Evolutionary conservation across 1,140 invertebrate species (phyloP).

Genomic region (Drosophila equinoxialis): DNA sequence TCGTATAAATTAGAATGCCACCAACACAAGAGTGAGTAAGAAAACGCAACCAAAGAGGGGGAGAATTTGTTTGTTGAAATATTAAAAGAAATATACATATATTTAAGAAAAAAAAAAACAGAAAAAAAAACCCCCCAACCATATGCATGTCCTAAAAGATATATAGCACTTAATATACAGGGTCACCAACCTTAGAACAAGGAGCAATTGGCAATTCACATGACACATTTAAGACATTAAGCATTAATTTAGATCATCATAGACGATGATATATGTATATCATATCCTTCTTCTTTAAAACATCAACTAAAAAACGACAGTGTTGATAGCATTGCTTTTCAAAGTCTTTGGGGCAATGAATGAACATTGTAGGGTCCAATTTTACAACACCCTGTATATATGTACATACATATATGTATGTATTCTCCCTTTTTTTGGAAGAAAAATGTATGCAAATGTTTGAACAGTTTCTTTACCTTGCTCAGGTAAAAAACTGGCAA

Average conservation of each 20-base stretch:
- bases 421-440: slow-evolving; percentile 5
- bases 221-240: no score
- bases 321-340: no score
- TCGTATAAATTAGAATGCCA: slow-evolving; percentile 56
- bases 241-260: no score
- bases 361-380: background rate
- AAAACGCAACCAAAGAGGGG: slow-evolving; percentile 13
- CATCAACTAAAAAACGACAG: no score
- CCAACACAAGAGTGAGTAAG: slow-evolving; percentile 37
- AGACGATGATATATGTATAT: no score
- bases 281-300: no score
- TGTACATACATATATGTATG: no score
- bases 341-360: no score
- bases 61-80: slow-evolving; percentile 45
- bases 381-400: slow-evolving; percentile 14
- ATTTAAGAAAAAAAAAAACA: background rate
- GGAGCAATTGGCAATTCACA: background rate
- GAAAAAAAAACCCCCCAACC: background rate
- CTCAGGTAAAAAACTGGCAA: slow-evolving; percentile 39
- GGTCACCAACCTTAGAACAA: background rate
- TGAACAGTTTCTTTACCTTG: slow-evolving; percentile 47
- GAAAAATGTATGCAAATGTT: slow-evolving; percentile 62
- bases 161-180: slow-evolving; percentile 2
- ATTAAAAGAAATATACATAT: slow-evolving; percentile 9
- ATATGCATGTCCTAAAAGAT: slow-evolving; percentile 9